Conservation (phyloP, 92 coral and sea anemone genomes). For the Porites evermanni region DNA sequence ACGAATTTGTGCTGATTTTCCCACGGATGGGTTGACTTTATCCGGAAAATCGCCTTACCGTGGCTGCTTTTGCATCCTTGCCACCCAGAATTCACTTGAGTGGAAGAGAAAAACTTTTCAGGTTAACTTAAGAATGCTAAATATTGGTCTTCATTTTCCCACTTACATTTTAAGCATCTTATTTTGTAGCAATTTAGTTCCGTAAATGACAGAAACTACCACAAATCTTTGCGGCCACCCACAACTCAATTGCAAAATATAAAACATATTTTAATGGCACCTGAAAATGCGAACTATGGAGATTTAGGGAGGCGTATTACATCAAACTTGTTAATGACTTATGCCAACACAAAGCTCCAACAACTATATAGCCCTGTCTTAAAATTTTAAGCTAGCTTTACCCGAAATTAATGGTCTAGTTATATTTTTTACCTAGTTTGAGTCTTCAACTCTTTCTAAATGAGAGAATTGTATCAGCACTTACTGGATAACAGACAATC, state of each 20-base stretch:
- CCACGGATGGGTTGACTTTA: background rate
- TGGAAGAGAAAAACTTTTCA: background rate
- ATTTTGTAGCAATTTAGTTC: background rate
- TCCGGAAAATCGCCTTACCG: background rate
- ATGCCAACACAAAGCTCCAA: background rate
- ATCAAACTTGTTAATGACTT: background rate
- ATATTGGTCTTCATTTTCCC: background rate
- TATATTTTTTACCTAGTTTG: no score
- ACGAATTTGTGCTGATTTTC: background rate
- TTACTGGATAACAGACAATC: background rate
- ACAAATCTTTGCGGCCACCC: slow-evolving; percentile 9
- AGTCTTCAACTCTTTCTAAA: no score
- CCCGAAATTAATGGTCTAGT: no score
- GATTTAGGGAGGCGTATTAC: background rate
- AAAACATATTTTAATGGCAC: slow-evolving; percentile 6
- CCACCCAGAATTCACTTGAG: background rate
- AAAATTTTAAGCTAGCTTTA: no score
- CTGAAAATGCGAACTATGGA: slow-evolving; percentile 29
- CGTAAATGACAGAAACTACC: background rate
- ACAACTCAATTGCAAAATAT: background rate
- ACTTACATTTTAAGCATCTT: background rate
- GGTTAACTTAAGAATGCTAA: slow-evolving; percentile 14
- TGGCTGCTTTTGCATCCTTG: background rate
- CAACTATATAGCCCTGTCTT: no score
- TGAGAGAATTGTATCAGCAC: no score